A percentile compares a stretch with the other conserved stretches of the same genome.
Conservation (phyloP, 2,797 vertebrate species). For the Acestrorhynchus altus region DNA sequence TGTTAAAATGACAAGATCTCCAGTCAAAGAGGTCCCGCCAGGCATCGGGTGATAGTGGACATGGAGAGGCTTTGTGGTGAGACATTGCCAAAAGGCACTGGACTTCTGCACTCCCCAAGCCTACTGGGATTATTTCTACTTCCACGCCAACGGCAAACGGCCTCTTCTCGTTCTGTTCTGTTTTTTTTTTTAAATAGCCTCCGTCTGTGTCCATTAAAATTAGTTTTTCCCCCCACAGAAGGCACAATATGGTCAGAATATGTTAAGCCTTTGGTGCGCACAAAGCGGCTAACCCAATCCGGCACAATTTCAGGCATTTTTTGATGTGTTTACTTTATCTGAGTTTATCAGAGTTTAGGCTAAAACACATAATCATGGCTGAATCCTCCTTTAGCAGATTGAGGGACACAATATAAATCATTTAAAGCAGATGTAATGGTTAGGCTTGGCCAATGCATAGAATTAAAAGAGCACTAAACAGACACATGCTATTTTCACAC, state of each 20-base stretch:
- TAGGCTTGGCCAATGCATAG: constrained; percentile 29
- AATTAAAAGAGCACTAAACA: constrained; percentile 46
- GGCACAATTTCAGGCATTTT: constrained; percentile 48
- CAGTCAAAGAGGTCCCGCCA: constrained; percentile 85
- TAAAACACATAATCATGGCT: not conserved
- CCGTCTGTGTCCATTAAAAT: constrained; percentile 68
- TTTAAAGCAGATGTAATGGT: constrained; percentile 26
- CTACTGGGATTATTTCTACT: constrained; percentile 79
- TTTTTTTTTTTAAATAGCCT: constrained; percentile 70
- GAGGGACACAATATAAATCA: constrained; percentile 6
- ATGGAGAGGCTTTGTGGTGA: constrained; percentile 79
- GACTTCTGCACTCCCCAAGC: constrained; percentile 78
- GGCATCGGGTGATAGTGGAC: constrained; percentile 75
- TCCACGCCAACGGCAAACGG: constrained; percentile 77
- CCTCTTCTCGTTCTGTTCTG: constrained; percentile 56
- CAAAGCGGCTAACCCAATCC: constrained; percentile 61
- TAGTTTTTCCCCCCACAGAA: constrained; percentile 63
- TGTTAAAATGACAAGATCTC: constrained; percentile 89
- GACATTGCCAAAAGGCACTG: constrained; percentile 85
- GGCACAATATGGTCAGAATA: constrained; percentile 77
- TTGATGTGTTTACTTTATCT: constrained; percentile 21
- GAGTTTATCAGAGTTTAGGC: constrained; percentile 6
- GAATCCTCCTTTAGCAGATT: constrained; percentile 21
- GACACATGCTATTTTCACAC: constrained; percentile 38
- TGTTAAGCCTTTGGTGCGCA: constrained; percentile 70